Conservation (phyloP, 2,888 invertebrate genomes). For the Punctoribates punctum region DNA sequence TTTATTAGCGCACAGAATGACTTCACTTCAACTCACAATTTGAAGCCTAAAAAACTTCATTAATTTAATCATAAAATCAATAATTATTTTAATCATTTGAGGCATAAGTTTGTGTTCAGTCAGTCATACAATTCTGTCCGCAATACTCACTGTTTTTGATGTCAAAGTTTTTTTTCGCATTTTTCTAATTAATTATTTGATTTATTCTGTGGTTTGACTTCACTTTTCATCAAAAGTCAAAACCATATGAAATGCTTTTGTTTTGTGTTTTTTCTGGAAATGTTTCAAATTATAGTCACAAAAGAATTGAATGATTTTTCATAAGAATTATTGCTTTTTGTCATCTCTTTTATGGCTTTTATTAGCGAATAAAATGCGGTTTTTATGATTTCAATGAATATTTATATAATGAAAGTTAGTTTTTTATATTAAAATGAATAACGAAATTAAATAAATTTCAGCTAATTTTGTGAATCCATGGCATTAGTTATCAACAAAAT, state of each 20-base stretch:
- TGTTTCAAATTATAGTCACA: background rate
- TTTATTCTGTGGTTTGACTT: constrained; percentile 2
- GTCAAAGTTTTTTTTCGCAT: background rate
- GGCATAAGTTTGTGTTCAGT: background rate
- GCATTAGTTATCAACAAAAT: background rate
- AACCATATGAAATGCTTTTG: background rate
- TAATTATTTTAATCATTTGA: constrained; percentile 30
- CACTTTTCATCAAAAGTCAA: background rate
- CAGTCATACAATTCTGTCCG: background rate
- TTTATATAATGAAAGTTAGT: background rate
- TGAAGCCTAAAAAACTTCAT: background rate
- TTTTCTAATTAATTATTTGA: constrained; percentile 32
- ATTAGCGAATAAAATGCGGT: background rate
- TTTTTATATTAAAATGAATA: background rate
- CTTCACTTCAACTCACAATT: too few species aligned
- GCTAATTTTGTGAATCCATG: background rate
- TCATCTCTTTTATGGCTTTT: background rate
- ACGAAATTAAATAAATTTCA: background rate
- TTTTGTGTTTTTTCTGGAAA: background rate
- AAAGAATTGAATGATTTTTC: background rate
- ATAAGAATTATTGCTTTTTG: background rate
- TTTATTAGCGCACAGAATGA: too few species aligned
- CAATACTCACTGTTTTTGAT: constrained; percentile 17
- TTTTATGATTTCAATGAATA: constrained; percentile 4
- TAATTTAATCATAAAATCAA: constrained; percentile 32